These are phyloP conservation scores for Platypus cylindrus DNA, from an alignment of 2,888 invertebrate genomes.

Conservation along the genomic window DNA sequence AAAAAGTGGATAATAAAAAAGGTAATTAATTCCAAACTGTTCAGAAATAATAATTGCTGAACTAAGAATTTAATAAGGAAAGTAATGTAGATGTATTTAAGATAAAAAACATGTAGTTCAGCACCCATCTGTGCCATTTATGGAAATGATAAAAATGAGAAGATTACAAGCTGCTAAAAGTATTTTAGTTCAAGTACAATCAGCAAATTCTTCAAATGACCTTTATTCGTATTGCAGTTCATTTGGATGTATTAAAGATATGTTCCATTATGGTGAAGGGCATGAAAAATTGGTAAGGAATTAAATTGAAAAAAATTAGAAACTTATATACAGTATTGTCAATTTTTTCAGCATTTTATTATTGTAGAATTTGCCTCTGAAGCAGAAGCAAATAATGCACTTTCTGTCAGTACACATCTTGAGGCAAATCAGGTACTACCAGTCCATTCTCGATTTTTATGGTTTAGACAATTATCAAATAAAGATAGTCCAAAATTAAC, in stretches of 20 bases:
- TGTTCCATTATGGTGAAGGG: conserved; percentile 49
- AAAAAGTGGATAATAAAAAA: no score
- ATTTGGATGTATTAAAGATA: conserved; percentile 49
- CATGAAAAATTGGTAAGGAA: conserved; percentile 28
- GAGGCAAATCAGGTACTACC: conserved; percentile 48
- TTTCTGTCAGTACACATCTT: conserved; percentile 44
- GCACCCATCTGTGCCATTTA: conserved; percentile 36
- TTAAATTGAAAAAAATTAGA: conserved; percentile 2
- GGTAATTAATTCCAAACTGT: no score
- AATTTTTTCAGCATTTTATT: conserved; percentile 51
- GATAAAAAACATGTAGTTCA: no score
- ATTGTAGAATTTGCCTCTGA: conserved; percentile 56
- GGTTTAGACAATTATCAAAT: conserved; percentile 45
- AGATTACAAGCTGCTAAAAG: conserved; percentile 54
- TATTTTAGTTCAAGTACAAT: conserved; percentile 64
- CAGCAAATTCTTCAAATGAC: conserved; percentile 53
- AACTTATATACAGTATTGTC: conserved; percentile 4
- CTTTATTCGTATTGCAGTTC: conserved; percentile 55
- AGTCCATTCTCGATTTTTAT: conserved; percentile 55
- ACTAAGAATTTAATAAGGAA: no score
- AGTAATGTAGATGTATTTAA: no score
- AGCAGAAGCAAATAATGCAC: conserved; percentile 40
- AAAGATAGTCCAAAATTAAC: conserved; percentile 26
- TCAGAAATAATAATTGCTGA: no score
- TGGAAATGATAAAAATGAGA: conserved; percentile 45